phyloP scores from a whole-genome alignment of 2,797 vertebrate species.

The Buphagus erythrorhynchus region DNA sequence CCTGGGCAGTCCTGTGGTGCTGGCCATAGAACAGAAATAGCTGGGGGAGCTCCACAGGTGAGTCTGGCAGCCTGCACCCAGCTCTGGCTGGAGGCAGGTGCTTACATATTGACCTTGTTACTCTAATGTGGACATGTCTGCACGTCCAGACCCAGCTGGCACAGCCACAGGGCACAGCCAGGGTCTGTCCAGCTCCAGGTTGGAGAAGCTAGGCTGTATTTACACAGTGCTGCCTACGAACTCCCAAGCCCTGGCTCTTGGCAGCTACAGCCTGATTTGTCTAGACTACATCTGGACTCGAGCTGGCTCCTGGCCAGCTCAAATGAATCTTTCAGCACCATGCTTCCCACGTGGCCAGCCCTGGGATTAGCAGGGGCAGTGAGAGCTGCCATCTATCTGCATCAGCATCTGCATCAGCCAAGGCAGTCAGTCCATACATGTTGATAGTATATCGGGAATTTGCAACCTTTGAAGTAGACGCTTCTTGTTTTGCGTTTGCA shows the following conservation, averaged over 20 bases:
- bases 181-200: not conserved
- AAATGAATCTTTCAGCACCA: slow-evolving; percentile 21
- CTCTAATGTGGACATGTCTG: accelerated
- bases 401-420: not conserved
- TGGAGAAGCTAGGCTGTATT: not conserved
- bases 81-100: not conserved
- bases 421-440: not conserved
- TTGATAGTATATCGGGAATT: not conserved
- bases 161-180: not conserved
- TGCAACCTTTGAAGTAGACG: not conserved
- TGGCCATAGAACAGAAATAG: not conserved
- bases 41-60: not conserved
- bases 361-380: slow-evolving; percentile 17
- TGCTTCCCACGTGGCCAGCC: not conserved
- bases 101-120: not conserved
- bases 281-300: slow-evolving; percentile 51
- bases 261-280: slow-evolving; percentile 28
- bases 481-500: not conserved
- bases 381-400: not conserved
- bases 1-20: not conserved
- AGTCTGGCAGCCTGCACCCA: not conserved
- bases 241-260: not conserved
- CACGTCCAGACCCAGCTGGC: not conserved
- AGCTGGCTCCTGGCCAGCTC: slow-evolving; percentile 27
- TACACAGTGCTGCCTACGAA: not conserved